These are phyloP conservation scores for Apostichopus japonicus DNA, from an alignment of 35 echinoderm and acorn worm genomes.

Conservation along the genomic window DNA sequence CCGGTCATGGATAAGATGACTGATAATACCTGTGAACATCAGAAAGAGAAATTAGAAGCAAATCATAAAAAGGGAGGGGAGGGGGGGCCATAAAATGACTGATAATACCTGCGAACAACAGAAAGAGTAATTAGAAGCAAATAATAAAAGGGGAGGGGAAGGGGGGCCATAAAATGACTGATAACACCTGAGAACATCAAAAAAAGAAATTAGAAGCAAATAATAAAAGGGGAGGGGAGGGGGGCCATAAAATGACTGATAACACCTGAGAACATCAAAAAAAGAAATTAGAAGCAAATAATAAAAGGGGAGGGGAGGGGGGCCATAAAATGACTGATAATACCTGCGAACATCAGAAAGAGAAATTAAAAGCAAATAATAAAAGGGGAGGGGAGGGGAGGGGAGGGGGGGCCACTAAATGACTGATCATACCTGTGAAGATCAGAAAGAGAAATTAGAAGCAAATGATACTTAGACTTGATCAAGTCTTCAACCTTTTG, in stretches of 20 bases:
- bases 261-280: conserved; percentile 36
- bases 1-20: conserved; percentile 73
- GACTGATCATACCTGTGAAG: conserved; percentile 66
- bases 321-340: conserved; percentile 50
- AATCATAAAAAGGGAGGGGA: neutral
- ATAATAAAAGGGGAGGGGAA: no score
- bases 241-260: conserved; percentile 73
- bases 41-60: no score
- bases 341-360: conserved; percentile 21
- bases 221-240: no score
- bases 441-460: no score
- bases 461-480: no score
- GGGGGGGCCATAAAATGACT: neutral
- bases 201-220: no score
- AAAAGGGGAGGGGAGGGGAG: neutral
- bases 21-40: conserved; percentile 59
- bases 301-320: conserved; percentile 2
- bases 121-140: no score
- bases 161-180: conserved; percentile 23
- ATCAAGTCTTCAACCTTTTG: no score
- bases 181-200: conserved; percentile 47
- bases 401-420: neutral
- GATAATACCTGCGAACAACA: conserved; percentile 57
- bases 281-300: no score
- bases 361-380: no score